Evolutionary conservation across 1,140 invertebrate species (phyloP).

Genomic region (Myzus persicae): DNA sequence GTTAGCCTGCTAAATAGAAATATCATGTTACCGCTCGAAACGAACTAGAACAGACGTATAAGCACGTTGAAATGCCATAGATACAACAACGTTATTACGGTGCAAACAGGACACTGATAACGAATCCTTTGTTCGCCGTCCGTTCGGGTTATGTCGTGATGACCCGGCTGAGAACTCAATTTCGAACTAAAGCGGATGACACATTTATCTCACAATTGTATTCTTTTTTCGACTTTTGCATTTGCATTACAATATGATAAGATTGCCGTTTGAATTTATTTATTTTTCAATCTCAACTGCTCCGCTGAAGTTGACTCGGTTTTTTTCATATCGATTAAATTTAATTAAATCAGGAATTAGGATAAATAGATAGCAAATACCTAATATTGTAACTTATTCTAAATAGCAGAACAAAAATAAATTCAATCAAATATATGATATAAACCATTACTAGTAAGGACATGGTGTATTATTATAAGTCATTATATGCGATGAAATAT

Average conservation of each 20-base stretch:
- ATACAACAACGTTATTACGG: not conserved
- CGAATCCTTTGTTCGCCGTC: not conserved
- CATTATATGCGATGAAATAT: too few species aligned
- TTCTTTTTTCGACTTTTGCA: not conserved
- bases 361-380: too few species aligned
- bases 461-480: too few species aligned
- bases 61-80: not conserved
- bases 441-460: too few species aligned
- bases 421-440: too few species aligned
- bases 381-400: too few species aligned
- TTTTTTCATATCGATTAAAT: not conserved
- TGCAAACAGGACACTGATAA: constrained; percentile 11
- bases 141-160: not conserved
- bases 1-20: not conserved
- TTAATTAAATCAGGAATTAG: too few species aligned
- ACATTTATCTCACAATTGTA: not conserved
- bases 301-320: not conserved
- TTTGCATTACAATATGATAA: not conserved
- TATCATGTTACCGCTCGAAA: not conserved
- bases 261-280: not conserved
- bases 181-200: not conserved
- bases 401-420: too few species aligned
- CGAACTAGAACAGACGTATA: not conserved
- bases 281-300: not conserved
- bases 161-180: not conserved